Evolutionary conservation across 2,797 vertebrate species (phyloP).

Genomic region (Xenops minutus): DNA sequence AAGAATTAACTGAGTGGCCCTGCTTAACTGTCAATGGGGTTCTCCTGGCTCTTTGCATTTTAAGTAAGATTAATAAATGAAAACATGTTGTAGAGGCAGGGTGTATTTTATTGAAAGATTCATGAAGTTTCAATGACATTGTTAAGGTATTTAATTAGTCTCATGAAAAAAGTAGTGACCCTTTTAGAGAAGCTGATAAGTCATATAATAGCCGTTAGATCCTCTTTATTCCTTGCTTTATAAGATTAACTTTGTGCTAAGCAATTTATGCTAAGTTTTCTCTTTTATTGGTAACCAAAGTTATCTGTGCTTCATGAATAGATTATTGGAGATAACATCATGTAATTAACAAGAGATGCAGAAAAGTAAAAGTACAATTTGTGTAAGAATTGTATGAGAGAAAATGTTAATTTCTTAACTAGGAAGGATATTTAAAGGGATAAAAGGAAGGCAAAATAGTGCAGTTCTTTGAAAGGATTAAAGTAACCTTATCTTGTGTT

Average conservation of each 20-base stretch:
- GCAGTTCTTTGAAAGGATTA: slow-evolving; percentile 90
- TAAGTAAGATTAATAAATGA: slow-evolving; percentile 91
- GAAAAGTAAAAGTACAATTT: slow-evolving; percentile 87
- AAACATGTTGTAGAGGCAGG: slow-evolving; percentile 77
- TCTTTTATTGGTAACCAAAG: slow-evolving; percentile 80
- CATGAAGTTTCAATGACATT: slow-evolving; percentile 80
- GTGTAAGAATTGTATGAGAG: slow-evolving; percentile 85
- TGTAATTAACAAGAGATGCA: slow-evolving; percentile 92
- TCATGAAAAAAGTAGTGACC: slow-evolving; percentile 79
- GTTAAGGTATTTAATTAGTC: slow-evolving; percentile 85
- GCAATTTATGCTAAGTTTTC: slow-evolving; percentile 90
- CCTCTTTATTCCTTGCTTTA: slow-evolving; percentile 80
- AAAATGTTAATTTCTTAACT: slow-evolving; percentile 94
- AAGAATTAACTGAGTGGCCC: slow-evolving; percentile 73
- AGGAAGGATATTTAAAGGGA: slow-evolving; percentile 87
- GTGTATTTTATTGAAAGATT: slow-evolving; percentile 80
- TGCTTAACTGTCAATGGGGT: slow-evolving; percentile 76
- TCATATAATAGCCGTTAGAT: slow-evolving; percentile 84
- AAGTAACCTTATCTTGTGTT: slow-evolving; percentile 85
- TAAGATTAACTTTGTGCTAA: slow-evolving; percentile 94
- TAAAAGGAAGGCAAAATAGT: slow-evolving; percentile 85
- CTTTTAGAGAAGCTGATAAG: slow-evolving; percentile 82
- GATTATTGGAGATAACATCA: slow-evolving; percentile 96
- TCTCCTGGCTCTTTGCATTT: slow-evolving; percentile 84
- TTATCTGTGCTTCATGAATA: slow-evolving; percentile 86